Base-by-base conservation (phyloP, 1,140 invertebrate genomes). In the Dreissena polymorpha region DNA sequence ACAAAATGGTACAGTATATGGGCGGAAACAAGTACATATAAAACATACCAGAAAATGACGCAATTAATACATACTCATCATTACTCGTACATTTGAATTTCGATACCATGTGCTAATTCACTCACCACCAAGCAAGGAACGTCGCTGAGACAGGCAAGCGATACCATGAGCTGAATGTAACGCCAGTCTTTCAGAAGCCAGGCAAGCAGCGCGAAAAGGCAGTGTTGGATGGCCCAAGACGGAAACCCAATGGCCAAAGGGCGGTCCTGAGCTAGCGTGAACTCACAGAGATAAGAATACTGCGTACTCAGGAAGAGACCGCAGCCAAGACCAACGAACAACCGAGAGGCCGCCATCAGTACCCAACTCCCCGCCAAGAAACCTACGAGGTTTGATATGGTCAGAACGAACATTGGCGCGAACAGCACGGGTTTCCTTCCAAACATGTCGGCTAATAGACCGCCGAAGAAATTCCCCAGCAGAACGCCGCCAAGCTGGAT, bases 401-500 rank as follows among this genome's bases (percentile, higher is more conserved):
- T 21, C 14, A 86, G 25, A 3, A 76, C 14, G 6, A 81, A 8
- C 13, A 72, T 18, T 8, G 73, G 78, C 39, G 49, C 39, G 70
- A 83, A 85, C 57, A 85, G 50, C 7, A 76, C 64, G 7, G 25
- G 74, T 69, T 83, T 80, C 21, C 84, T 55, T 7, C 87, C 87
- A 27, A 81, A 73, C 0, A 75, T 21, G 68, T 87, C 87, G 8
- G 57, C 72, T 0, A 77, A 18, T 18, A 84, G 76, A 18, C 84
- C 86, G 6, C 73, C 63, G n/a, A 86, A 0, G 10, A 83, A 8
- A n/a, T 82, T 71, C 0, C 87, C 87, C n/a, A 74, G 60, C 5
- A 87, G 51, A 6, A 84, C 57, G 0, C 87, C 87, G 0, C 29
- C 84, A 64, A 86, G 75, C 53, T 87, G 86, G 50, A 88, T 68